These are phyloP conservation scores for Lepidocolaptes lacrymiger DNA, from an alignment of 2,797 vertebrate genomes.

Conservation along the genomic window DNA sequence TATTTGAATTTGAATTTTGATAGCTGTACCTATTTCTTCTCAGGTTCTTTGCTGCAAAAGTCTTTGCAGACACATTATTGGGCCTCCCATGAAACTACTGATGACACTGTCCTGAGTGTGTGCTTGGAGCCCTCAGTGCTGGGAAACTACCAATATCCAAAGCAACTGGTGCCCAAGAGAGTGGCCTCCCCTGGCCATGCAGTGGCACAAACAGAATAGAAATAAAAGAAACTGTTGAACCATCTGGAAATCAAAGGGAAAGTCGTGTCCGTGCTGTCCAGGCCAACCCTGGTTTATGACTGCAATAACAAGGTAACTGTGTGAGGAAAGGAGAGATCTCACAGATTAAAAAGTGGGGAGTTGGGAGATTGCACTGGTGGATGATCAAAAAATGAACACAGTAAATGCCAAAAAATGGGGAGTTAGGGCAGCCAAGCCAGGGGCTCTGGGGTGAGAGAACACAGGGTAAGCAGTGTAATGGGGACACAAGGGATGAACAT, in stretches of 20 bases:
- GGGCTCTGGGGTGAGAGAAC: not conserved
- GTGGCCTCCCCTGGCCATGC: not conserved
- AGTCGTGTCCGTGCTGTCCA: not conserved
- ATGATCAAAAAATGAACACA: accelerated
- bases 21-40: not conserved
- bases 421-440: not conserved
- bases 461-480: not conserved
- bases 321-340: not conserved
- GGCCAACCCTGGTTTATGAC: not conserved
- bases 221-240: not conserved
- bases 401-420: not conserved
- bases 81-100: not conserved
- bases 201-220: not conserved
- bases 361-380: accelerated
- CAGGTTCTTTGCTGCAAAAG: not conserved
- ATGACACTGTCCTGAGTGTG: not conserved
- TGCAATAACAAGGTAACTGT: not conserved
- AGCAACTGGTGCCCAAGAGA: not conserved
- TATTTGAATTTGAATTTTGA: not conserved
- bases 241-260: not conserved
- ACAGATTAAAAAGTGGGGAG: not conserved
- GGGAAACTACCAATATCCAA: not conserved
- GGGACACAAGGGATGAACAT: not conserved
- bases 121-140: not conserved
- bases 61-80: not conserved